phyloP scores from a whole-genome alignment of 2,797 vertebrate genomes.

The Apogon talboti region DNA sequence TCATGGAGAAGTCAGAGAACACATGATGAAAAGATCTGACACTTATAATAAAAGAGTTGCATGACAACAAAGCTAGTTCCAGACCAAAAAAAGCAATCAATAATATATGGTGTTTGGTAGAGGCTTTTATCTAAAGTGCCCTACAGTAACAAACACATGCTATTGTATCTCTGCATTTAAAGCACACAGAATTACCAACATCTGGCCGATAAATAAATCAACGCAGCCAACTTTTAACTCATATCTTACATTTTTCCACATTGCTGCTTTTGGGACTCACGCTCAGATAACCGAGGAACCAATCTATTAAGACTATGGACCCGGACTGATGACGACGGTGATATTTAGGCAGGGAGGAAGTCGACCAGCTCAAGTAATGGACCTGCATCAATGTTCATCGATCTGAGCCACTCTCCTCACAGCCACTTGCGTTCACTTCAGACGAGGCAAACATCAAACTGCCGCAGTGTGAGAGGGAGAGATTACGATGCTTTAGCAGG shows the following conservation, averaged over 20 bases:
- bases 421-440: slow-evolving; percentile 44
- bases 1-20: slow-evolving; percentile 22
- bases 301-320: slow-evolving; percentile 39
- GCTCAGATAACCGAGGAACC: slow-evolving; percentile 23
- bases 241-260: background rate
- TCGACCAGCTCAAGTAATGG: slow-evolving; percentile 57
- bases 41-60: background rate
- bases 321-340: slow-evolving; percentile 32
- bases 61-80: slow-evolving; percentile 10
- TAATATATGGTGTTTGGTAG: slow-evolving; percentile 12
- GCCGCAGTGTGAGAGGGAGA: slow-evolving; percentile 53
- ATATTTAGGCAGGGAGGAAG: slow-evolving; percentile 47
- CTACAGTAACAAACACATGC: slow-evolving; percentile 3
- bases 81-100: slow-evolving; percentile 13
- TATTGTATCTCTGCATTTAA: slow-evolving; percentile 3
- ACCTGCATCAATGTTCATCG: slow-evolving; percentile 61
- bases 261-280: slow-evolving; percentile 1
- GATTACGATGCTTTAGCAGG: slow-evolving; percentile 70
- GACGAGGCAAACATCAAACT: slow-evolving; percentile 49
- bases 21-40: slow-evolving; percentile 19
- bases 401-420: slow-evolving; percentile 48
- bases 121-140: slow-evolving; percentile 22
- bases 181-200: slow-evolving; percentile 9
- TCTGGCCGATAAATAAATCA: background rate
- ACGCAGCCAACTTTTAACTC: background rate